A percentile compares a stretch with the other conserved stretches of the same genome.
Evolutionary conservation across 2,113 vertebrate genomes (phyloP).

Genomic region (Labrus mixtus): DNA sequence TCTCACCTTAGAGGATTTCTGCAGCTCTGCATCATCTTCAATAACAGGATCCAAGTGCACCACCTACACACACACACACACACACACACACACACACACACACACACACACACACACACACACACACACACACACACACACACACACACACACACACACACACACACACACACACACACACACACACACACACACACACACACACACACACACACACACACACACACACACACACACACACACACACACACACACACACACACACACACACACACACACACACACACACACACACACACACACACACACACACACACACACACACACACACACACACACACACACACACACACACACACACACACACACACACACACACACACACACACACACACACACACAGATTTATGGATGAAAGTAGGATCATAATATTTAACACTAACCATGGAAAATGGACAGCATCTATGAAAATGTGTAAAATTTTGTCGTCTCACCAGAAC

Average conservation of each 20-base stretch:
- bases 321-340: constrained; percentile 33
- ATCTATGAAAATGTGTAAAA: background rate
- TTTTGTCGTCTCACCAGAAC: constrained; percentile 88
- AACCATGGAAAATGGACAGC: background rate
- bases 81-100: too few species aligned
- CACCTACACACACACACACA: constrained; percentile 81
- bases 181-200: constrained; percentile 26
- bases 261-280: constrained; percentile 26
- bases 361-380: constrained; percentile 36
- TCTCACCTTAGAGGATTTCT: constrained; percentile 94
- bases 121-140: constrained; percentile 36
- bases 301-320: constrained; percentile 28
- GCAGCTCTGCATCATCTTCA: constrained; percentile 90
- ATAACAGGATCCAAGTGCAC: constrained; percentile 90
- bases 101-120: constrained; percentile 26
- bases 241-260: constrained; percentile 33
- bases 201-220: constrained; percentile 36
- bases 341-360: constrained; percentile 26
- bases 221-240: constrained; percentile 28
- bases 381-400: constrained; percentile 10
- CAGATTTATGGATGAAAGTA: background rate
- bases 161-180: constrained; percentile 33
- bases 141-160: constrained; percentile 28
- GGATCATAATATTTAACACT: too few species aligned
- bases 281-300: constrained; percentile 36